Conservation (phyloP, 2,888 invertebrate species). For the Brenthis daphne region DNA sequence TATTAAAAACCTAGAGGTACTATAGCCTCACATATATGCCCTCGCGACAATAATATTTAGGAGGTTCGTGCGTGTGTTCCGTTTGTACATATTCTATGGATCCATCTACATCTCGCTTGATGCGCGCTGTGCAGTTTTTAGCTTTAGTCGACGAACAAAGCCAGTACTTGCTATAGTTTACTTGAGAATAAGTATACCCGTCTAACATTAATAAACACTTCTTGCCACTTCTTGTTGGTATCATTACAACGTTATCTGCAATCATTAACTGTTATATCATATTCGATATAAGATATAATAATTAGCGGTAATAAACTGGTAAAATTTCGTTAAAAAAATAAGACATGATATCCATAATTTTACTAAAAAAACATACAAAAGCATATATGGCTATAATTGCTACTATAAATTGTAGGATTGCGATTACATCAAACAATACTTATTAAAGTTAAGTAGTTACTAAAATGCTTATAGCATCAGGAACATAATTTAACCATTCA, state of each 20-base stretch:
- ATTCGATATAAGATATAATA: too few species aligned
- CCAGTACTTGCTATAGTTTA: conserved; percentile 49
- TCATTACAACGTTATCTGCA: conserved; percentile 43
- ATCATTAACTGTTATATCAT: too few species aligned
- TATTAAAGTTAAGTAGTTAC: background rate
- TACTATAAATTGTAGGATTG: too few species aligned
- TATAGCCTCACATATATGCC: background rate
- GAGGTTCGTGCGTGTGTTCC: conserved; percentile 13
- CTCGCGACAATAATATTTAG: conserved; percentile 2
- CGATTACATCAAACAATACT: too few species aligned
- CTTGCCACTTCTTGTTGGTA: conserved; percentile 50
- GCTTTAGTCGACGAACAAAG: conserved; percentile 44
- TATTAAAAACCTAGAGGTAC: background rate
- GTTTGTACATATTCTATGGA: background rate
- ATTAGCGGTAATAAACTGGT: too few species aligned
- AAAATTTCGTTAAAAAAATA: too few species aligned
- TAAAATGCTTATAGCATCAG: background rate
- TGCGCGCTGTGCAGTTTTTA: conserved; percentile 13
- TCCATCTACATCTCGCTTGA: conserved; percentile 12
- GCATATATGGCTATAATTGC: too few species aligned
- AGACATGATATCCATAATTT: too few species aligned
- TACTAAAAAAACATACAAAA: too few species aligned
- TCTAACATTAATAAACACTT: conserved; percentile 53
- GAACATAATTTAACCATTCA: conserved; percentile 1
- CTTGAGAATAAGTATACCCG: conserved; percentile 53